phyloP scores from a whole-genome alignment of 2,113 vertebrate genomes.

The Helogale parvula region DNA sequence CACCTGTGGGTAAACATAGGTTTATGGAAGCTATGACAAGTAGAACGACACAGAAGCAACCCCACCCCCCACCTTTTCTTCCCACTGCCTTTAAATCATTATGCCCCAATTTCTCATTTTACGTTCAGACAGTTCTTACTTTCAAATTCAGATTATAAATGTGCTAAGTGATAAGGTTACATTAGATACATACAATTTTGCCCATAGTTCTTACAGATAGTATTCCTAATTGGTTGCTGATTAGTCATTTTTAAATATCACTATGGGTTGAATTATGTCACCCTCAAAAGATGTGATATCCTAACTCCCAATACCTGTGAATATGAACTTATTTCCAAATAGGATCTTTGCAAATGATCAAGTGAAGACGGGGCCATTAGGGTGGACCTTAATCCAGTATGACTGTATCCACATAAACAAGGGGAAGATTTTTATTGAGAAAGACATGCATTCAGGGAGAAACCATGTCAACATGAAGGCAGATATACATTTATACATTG shows the following conservation, averaged over 20 bases:
- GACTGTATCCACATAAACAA: not conserved
- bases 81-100: not conserved
- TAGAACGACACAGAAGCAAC: not conserved
- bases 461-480: not conserved
- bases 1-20: not conserved
- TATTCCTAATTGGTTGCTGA: not conserved
- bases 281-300: not conserved
- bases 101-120: not conserved
- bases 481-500: not conserved
- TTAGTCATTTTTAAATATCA: not conserved
- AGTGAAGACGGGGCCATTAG: not conserved
- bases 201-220: not conserved
- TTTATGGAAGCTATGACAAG: not conserved
- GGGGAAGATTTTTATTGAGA: not conserved
- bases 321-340: not conserved
- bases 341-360: not conserved
- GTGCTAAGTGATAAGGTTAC: not conserved
- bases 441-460: not conserved
- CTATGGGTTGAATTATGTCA: not conserved
- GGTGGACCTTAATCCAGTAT: not conserved
- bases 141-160: not conserved
- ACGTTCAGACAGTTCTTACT: not conserved
- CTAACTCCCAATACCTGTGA: not conserved
- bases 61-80: fast-evolving
- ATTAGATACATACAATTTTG: not conserved